These are phyloP conservation scores for Tokudaia tokunoshimensis DNA, from an alignment of 2,797 vertebrate species.

Conservation along the genomic window DNA sequence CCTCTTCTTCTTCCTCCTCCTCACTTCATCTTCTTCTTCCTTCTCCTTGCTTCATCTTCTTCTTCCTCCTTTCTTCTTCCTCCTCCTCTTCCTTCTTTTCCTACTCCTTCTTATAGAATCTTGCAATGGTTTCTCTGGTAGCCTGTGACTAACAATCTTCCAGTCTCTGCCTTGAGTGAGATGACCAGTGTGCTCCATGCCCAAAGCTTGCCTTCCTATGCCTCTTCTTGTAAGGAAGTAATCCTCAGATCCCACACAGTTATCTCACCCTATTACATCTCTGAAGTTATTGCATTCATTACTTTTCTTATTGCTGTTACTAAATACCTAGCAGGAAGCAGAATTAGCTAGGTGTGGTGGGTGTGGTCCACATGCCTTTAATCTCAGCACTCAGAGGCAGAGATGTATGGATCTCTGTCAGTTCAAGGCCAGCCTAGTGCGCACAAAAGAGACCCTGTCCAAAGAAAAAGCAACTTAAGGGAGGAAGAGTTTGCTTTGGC, in stretches of 20 bases:
- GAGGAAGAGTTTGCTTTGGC: background rate
- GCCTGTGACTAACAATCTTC: background rate
- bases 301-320: background rate
- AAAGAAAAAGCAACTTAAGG: background rate
- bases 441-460: background rate
- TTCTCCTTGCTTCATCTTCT: background rate
- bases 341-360: background rate
- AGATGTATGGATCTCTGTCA: background rate
- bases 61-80: background rate
- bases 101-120: background rate
- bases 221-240: background rate
- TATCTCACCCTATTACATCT: background rate
- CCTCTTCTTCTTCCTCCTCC: background rate
- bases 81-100: background rate
- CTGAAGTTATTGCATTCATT: no score
- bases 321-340: background rate
- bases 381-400: background rate
- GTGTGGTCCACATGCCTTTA: background rate
- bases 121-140: background rate
- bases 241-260: no score
- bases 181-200: background rate
- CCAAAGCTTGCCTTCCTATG: background rate
- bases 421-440: background rate
- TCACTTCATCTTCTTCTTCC: background rate
- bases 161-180: background rate